Base-by-base conservation (phyloP, 2,797 vertebrate genomes). In the Cephalopachus bancanus region DNA sequence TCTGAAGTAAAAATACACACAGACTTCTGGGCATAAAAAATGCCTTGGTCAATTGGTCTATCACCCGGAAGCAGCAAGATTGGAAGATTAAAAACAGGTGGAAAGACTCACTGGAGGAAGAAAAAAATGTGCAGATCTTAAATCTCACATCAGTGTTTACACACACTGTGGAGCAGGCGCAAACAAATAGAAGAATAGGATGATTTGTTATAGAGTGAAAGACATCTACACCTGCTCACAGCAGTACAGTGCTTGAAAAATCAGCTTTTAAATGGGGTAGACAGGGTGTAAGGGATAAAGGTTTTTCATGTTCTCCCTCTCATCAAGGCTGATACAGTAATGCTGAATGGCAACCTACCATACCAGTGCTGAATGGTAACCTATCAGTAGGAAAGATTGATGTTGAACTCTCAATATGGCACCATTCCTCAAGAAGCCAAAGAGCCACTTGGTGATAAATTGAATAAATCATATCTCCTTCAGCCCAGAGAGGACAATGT, bases 241-340 rank as follows among this genome's bases (percentile, higher is more conserved):
- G 51, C 51, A 74, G 22, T 30, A 74, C 20, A 83, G 5, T 59
- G 19, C 7, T 83, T 95, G 89, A 91, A 88, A 95, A 94, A 37
- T 74, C 71, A 62, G 89, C 33, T 65, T 91, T 90, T 92, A 84
- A 76, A 78, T 67, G 44, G 74, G 91, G 60, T 74, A 59, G 26
- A 51, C 51, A 81, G n/a, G 57, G 20, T 55, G 11, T 78, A 57
- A 69, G 55, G 30, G 30, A 7, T 65, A 51, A 96, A 51, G 57
- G 49, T 75, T 89, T 28, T 53, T n/a, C 60, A 86, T 15, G 57
- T 17, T 10, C 16, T 84, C 24, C 37, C 37, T 84, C 11, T 85
- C 26, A 22, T 33, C 53, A 80, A 69, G 30, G 79, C 64, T 20
- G n/a, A 37, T 37, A 37, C 3, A 37, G 37, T 37, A 37, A 37